Evolutionary conservation across 2,888 invertebrate genomes (phyloP).

Genomic region (Scaptomyza caliginosa): DNA sequence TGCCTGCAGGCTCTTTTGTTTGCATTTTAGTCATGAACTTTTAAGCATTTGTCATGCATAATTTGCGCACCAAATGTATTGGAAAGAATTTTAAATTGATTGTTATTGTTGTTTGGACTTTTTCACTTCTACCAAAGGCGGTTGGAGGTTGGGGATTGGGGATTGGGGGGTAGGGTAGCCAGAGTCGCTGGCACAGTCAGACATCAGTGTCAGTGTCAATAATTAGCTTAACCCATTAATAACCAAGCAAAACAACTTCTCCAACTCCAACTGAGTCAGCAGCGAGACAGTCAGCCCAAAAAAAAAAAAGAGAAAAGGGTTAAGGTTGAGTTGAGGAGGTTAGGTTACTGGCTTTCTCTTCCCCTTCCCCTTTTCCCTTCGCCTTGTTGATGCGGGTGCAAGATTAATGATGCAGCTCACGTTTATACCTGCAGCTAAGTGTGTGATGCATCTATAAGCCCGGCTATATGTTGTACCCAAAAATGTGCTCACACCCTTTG

Average conservation of each 20-base stretch:
- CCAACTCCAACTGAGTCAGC: slow-evolving; percentile 54
- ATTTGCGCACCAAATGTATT: slow-evolving; percentile 80
- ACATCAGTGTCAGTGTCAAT: slow-evolving; percentile 63
- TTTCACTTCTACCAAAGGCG: too few relatives aligned
- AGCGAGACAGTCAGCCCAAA: slow-evolving; percentile 2
- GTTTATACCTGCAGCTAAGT: slow-evolving; percentile 51
- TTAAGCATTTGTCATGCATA: slow-evolving; percentile 80
- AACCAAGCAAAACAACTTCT: slow-evolving; percentile 34
- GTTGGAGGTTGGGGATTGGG: background rate
- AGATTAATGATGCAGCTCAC: slow-evolving; percentile 64
- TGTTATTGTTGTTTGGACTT: slow-evolving; percentile 63
- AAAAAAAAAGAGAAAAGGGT: slow-evolving; percentile 5
- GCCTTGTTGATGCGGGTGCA: slow-evolving; percentile 33
- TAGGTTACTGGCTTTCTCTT: background rate
- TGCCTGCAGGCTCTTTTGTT: slow-evolving; percentile 54
- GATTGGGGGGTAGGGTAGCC: background rate
- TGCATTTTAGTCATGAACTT: slow-evolving; percentile 78
- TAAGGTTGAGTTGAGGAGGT: slow-evolving; percentile 21
- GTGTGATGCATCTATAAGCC: slow-evolving; percentile 35
- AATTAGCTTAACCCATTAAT: slow-evolving; percentile 79
- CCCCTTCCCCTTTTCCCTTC: background rate
- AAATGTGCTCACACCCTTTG: background rate
- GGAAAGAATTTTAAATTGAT: slow-evolving; percentile 81
- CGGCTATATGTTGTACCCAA: background rate
- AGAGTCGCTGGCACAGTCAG: slow-evolving; percentile 11